Conservation (phyloP, 2,797 vertebrate species). For the Stomatorhinus walkeri region DNA sequence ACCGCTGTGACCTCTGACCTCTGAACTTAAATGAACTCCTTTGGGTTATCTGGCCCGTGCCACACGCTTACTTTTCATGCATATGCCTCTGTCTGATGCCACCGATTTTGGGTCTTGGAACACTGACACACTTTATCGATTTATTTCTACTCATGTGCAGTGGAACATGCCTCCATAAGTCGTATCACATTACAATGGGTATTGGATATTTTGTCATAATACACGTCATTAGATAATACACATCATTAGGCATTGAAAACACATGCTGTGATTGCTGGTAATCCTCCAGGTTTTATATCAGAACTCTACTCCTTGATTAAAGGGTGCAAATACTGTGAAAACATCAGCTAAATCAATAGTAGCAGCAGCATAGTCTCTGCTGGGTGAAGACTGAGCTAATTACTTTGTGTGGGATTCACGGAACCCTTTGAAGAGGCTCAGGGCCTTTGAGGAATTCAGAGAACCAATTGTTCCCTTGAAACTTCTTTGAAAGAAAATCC, state of each 20-base stretch:
- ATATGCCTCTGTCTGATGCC: not conserved
- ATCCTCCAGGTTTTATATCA: not conserved
- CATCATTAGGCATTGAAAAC: not conserved
- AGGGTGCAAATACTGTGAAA: not conserved
- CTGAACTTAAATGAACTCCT: not conserved
- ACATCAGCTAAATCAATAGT: not conserved
- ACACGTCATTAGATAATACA: not conserved
- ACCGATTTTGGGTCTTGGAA: not conserved
- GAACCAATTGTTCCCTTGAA: slow-evolving; percentile 10
- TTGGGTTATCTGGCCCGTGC: not conserved
- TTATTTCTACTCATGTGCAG: not conserved
- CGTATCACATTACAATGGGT: not conserved
- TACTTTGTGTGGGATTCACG: slow-evolving; percentile 8
- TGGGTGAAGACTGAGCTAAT: slow-evolving; percentile 10
- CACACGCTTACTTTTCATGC: not conserved
- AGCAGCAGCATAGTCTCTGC: not conserved
- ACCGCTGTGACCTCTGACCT: not conserved
- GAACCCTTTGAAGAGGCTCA: not conserved
- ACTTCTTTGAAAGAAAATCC: slow-evolving; percentile 11
- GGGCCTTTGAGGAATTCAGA: slow-evolving; percentile 1
- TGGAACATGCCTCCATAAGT: not conserved
- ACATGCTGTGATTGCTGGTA: not conserved
- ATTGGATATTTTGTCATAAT: not conserved
- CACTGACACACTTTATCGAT: not conserved
- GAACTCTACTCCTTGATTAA: not conserved